These are phyloP conservation scores for Tribolium madens DNA, from an alignment of 1,140 invertebrate species.

Conservation along the genomic window DNA sequence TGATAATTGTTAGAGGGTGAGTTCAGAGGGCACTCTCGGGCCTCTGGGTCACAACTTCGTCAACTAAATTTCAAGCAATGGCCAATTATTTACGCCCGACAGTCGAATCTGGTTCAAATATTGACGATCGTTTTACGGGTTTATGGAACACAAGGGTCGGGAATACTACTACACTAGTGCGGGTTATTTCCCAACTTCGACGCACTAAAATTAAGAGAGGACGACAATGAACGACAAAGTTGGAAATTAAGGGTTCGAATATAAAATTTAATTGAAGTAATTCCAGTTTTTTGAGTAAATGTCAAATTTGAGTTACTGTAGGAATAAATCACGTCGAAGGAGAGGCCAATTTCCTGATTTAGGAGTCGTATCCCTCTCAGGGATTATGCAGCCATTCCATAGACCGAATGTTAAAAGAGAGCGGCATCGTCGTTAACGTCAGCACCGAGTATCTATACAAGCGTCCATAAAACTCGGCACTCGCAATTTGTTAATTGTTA, in stretches of 20 bases:
- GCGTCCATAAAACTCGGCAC: constrained; percentile 7
- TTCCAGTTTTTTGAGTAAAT: neutral
- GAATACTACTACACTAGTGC: neutral
- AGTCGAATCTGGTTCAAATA: constrained; percentile 40
- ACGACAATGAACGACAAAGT: neutral
- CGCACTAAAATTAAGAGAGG: constrained; percentile 25
- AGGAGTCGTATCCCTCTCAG: neutral
- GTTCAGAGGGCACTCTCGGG: constrained; percentile 54
- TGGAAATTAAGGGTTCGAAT: neutral
- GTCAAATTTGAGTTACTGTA: neutral
- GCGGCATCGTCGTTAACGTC: constrained; percentile 21
- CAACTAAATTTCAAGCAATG: constrained; percentile 47
- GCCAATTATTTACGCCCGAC: constrained; percentile 31
- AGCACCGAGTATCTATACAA: constrained; percentile 16
- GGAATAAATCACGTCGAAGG: neutral
- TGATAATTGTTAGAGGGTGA: constrained; percentile 56
- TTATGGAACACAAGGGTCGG: constrained; percentile 4
- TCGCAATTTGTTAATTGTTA: constrained; percentile 39
- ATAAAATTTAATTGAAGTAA: neutral
- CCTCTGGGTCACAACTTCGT: constrained; percentile 54
- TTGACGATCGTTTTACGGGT: constrained; percentile 36
- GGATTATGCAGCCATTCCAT: neutral
- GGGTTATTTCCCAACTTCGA: constrained; percentile 16
- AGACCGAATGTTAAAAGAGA: constrained; percentile 29
- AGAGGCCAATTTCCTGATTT: neutral